These are phyloP conservation scores for Typhlichthys subterraneus DNA, from an alignment of 2,797 vertebrate species.

Conservation along the genomic window DNA sequence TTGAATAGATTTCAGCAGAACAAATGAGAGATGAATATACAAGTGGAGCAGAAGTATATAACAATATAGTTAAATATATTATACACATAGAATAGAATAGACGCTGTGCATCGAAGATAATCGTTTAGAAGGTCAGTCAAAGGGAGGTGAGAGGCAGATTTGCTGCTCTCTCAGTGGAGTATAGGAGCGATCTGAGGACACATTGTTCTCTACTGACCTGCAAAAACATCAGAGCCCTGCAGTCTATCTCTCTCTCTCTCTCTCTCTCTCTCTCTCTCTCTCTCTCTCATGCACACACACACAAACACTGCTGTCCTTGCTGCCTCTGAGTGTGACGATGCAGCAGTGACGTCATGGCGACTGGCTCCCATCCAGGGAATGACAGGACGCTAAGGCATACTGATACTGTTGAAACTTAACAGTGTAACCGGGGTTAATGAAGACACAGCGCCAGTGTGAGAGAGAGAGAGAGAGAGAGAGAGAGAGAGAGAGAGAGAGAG, in stretches of 20 bases:
- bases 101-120: neutral
- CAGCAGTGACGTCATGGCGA: no score
- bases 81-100: neutral
- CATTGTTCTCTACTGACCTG: slow-evolving; percentile 25
- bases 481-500: neutral
- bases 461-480: slow-evolving; percentile 1
- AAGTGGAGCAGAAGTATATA: no score
- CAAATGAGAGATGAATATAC: neutral
- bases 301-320: neutral
- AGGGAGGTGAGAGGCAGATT: neutral
- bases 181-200: neutral
- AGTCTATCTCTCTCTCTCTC: slow-evolving; percentile 11
- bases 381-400: neutral
- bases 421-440: neutral
- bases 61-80: no score
- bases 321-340: slow-evolving; percentile 7
- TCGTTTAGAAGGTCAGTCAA: neutral
- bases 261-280: slow-evolving; percentile 2
- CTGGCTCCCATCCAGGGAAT: no score
- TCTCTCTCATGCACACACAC: neutral
- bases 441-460: neutral
- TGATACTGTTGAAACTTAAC: slow-evolving; percentile 8
- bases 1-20: neutral
- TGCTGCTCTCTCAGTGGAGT: neutral
- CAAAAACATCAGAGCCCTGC: slow-evolving; percentile 35